Percentiles rank a stretch among this genome's conserved stretches.
phyloP scores from a whole-genome alignment of 2,797 vertebrate species.

The Malurus splendens region DNA sequence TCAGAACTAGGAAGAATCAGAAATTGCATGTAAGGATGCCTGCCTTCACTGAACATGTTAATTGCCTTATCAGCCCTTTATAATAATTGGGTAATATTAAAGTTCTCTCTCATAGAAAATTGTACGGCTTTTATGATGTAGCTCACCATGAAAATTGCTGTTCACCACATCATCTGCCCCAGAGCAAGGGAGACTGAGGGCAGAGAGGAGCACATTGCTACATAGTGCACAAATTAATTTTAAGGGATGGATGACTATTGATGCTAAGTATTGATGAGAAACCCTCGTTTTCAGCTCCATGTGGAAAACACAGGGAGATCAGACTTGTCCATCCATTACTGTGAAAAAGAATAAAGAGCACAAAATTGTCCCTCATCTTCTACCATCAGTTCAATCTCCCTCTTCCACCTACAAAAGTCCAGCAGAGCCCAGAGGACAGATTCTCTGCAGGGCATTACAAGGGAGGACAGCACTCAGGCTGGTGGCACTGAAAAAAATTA shows the following conservation, averaged over 20 bases:
- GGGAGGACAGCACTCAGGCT: not conserved
- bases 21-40: not conserved
- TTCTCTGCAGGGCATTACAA: fast-evolving
- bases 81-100: not conserved
- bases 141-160: not conserved
- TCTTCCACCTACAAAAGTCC: not conserved
- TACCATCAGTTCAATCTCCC: not conserved
- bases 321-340: not conserved
- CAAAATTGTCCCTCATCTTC: not conserved
- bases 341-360: not conserved
- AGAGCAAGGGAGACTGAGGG: not conserved
- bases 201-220: not conserved
- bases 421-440: not conserved
- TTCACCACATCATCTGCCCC: not conserved
- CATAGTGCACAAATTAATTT: not conserved
- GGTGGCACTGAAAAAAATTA: not conserved
- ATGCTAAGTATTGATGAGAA: not conserved
- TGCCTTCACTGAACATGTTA: not conserved
- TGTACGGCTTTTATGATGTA: not conserved
- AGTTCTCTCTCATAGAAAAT: not conserved
- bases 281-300: not conserved
- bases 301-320: not conserved
- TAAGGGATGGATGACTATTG: fast-evolving
- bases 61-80: not conserved
- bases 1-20: not conserved